These are phyloP conservation scores for Rotaria magnacalcarata DNA, from an alignment of 2,888 invertebrate species.

Conservation along the genomic window DNA sequence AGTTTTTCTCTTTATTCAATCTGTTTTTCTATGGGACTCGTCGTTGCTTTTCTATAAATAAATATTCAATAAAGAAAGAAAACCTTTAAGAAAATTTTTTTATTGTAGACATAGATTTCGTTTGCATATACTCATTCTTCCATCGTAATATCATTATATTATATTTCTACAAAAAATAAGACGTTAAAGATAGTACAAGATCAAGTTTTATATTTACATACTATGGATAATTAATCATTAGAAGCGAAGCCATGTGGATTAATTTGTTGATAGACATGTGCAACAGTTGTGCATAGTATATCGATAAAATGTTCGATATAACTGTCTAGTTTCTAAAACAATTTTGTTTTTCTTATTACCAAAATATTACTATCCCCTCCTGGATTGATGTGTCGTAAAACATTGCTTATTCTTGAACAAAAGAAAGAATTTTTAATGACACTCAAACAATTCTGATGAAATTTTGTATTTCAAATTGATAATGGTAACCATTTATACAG, in stretches of 20 bases:
- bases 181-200: background rate
- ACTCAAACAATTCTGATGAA: constrained; percentile 78
- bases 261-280: constrained; percentile 69
- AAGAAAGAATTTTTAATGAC: constrained; percentile 51
- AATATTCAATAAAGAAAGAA: background rate
- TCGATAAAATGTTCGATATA: constrained; percentile 81
- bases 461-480: constrained; percentile 69
- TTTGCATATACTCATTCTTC: constrained; percentile 93
- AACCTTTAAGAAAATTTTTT: background rate
- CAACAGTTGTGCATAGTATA: constrained; percentile 84
- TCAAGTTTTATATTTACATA: constrained; percentile 48
- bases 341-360: constrained; percentile 76
- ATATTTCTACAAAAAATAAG: constrained; percentile 69
- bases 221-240: constrained; percentile 76
- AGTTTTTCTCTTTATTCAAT: constrained; percentile 66
- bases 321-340: constrained; percentile 92
- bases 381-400: constrained; percentile 69
- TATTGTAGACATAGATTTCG: constrained; percentile 70
- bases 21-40: constrained; percentile 77
- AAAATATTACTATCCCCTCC: constrained; percentile 96
- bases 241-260: constrained; percentile 76
- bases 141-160: constrained; percentile 88
- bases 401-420: background rate
- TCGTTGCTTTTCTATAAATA: constrained; percentile 65
- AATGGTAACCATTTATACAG: constrained; percentile 78